These are phyloP conservation scores for Labrus mixtus DNA, from an alignment of 2,113 vertebrate species.

Conservation along the genomic window DNA sequence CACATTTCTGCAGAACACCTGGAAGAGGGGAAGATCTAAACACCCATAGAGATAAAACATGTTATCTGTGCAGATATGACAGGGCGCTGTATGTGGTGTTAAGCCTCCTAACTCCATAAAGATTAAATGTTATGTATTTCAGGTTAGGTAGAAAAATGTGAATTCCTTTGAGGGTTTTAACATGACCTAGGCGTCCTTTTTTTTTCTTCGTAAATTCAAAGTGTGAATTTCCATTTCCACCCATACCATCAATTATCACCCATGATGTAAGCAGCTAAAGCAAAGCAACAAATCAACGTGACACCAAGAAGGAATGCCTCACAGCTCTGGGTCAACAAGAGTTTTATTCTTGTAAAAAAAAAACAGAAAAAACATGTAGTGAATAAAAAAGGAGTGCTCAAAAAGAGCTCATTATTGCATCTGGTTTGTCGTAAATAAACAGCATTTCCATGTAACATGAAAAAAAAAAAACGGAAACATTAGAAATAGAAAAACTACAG, in stretches of 20 bases:
- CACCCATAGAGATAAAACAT: not conserved
- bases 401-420: conserved; percentile 55
- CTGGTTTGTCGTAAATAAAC: conserved; percentile 29
- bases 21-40: not conserved
- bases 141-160: not conserved
- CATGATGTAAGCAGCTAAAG: conserved; percentile 7
- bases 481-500: conserved; percentile 70
- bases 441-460: conserved; percentile 9
- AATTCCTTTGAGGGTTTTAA: not conserved
- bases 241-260: not conserved
- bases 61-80: conserved; percentile 2
- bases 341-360: conserved; percentile 66
- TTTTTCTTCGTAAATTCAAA: too few species aligned
- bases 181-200: not conserved
- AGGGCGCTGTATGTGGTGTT: not conserved
- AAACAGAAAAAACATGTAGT: not conserved
- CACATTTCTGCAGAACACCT: conserved; percentile 35
- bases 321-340: conserved; percentile 31
- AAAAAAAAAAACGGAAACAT: not conserved
- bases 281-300: conserved; percentile 6
- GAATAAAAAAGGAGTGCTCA: conserved; percentile 58
- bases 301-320: conserved; percentile 17
- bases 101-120: not conserved
- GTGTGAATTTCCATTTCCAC: not conserved
- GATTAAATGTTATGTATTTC: too few species aligned